A percentile compares a stretch with the other conserved stretches of the same genome.
Conservation (phyloP, 2,797 vertebrate species). For the Coluber constrictor region DNA sequence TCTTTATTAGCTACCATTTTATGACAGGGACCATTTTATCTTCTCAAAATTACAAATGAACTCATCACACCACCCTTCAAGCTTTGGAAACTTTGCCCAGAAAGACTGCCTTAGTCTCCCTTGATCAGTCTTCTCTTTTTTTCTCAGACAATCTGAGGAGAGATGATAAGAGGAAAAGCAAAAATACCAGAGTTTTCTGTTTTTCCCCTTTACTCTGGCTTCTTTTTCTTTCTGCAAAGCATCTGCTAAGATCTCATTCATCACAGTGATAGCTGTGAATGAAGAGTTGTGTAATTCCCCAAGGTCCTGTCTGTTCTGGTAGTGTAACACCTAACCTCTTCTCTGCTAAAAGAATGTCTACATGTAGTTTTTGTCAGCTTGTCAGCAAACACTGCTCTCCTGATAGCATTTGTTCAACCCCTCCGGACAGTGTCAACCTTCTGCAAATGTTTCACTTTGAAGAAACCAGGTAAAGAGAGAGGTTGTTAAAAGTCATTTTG, state of each 20-base stretch:
- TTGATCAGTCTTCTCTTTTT: background rate
- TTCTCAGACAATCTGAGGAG: slow-evolving; percentile 33
- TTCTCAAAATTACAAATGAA: background rate
- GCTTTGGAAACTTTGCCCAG: slow-evolving; percentile 39
- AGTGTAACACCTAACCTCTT: slow-evolving; percentile 52
- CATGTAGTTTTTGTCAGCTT: slow-evolving; percentile 71
- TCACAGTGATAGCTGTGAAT: slow-evolving; percentile 68
- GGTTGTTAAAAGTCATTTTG: background rate
- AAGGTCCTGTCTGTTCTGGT: slow-evolving; percentile 57
- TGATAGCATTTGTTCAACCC: slow-evolving; percentile 60
- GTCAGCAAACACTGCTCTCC: slow-evolving; percentile 71
- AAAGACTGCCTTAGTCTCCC: slow-evolving; percentile 64
- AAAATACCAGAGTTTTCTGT: slow-evolving; percentile 61
- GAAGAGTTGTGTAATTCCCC: slow-evolving; percentile 62
- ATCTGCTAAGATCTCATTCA: slow-evolving; percentile 74
- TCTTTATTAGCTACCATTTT: background rate
- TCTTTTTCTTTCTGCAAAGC: slow-evolving; percentile 65
- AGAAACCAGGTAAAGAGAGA: slow-evolving; percentile 28
- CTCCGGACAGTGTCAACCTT: slow-evolving; percentile 51
- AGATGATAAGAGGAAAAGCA: slow-evolving; percentile 39
- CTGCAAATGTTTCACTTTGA: slow-evolving; percentile 62
- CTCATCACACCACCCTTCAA: background rate
- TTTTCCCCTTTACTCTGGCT: slow-evolving; percentile 19
- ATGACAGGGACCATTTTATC: background rate
- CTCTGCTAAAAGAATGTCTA: slow-evolving; percentile 59